Conservation (phyloP, 2,113 vertebrate genomes). For the Hypanus sabinus region DNA sequence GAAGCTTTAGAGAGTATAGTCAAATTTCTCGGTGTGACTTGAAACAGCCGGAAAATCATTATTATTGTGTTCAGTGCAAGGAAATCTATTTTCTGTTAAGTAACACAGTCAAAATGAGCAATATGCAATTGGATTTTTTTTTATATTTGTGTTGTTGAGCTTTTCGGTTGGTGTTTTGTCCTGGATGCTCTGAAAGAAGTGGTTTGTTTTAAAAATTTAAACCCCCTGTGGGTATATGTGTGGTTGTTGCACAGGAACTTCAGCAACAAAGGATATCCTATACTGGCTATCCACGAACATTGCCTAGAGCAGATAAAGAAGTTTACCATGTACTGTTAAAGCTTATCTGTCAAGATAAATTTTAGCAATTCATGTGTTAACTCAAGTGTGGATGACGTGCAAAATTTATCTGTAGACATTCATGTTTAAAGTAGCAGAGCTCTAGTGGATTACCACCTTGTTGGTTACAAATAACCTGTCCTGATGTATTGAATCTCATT, state of each 20-base stretch:
- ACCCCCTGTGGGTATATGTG: neutral
- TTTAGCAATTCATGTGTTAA: neutral
- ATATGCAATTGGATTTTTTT: neutral
- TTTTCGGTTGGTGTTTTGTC: neutral
- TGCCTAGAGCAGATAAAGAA: neutral
- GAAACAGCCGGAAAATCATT: too few relatives aligned
- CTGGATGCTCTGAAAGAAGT: neutral
- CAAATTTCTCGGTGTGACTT: too few relatives aligned
- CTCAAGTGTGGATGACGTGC: neutral
- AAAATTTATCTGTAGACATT: too few relatives aligned
- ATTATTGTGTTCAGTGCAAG: too few relatives aligned
- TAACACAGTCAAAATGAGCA: too few relatives aligned
- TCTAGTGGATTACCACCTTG: neutral
- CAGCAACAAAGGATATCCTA: slow-evolving; percentile 20
- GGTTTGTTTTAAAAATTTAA: neutral
- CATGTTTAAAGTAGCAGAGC: neutral
- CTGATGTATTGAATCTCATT: neutral
- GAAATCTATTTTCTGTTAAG: too few relatives aligned
- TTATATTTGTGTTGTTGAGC: neutral
- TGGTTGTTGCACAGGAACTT: slow-evolving; percentile 14
- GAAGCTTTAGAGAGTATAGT: too few relatives aligned
- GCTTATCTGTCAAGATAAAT: neutral
- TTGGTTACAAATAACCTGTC: neutral
- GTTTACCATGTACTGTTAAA: neutral
- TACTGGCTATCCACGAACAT: neutral